These are phyloP conservation scores for Koerneria pararmatus DNA, from an alignment of 2,888 invertebrate genomes.

Conservation along the genomic window DNA sequence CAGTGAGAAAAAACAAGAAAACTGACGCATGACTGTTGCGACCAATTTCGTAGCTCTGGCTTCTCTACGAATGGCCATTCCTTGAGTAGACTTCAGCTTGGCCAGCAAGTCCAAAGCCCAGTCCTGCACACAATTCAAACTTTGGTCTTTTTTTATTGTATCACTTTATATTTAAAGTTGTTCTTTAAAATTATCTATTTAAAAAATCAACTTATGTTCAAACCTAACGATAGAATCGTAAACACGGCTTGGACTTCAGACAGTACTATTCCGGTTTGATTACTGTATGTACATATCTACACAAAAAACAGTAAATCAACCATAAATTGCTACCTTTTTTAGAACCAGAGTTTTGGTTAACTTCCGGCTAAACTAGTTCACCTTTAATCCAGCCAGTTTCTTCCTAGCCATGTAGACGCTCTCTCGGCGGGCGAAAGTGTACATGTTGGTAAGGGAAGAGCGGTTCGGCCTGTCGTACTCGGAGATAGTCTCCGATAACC, in stretches of 20 bases:
- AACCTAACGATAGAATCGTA: too few relatives aligned
- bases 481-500: slow-evolving; percentile 56
- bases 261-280: too few relatives aligned
- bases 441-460: slow-evolving; percentile 48
- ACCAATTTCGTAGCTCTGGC: slow-evolving; percentile 60
- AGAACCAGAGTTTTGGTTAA: too few relatives aligned
- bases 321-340: too few relatives aligned
- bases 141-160: background rate
- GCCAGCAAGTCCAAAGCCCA: slow-evolving; percentile 56
- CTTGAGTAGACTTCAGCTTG: slow-evolving; percentile 57
- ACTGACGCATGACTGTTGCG: slow-evolving; percentile 62
- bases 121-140: slow-evolving; percentile 31
- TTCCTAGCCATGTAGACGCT: slow-evolving; percentile 58
- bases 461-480: slow-evolving; percentile 58
- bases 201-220: too few relatives aligned
- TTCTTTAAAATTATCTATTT: too few relatives aligned
- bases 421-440: slow-evolving; percentile 55
- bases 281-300: too few relatives aligned
- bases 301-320: too few relatives aligned
- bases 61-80: slow-evolving; percentile 59
- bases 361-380: too few relatives aligned
- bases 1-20: slow-evolving; percentile 1
- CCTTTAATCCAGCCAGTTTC: slow-evolving; percentile 57
- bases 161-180: too few relatives aligned
- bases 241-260: too few relatives aligned